Evolutionary conservation across 2,888 invertebrate genomes (phyloP).

Genomic region (Agapostemon virescens): DNA sequence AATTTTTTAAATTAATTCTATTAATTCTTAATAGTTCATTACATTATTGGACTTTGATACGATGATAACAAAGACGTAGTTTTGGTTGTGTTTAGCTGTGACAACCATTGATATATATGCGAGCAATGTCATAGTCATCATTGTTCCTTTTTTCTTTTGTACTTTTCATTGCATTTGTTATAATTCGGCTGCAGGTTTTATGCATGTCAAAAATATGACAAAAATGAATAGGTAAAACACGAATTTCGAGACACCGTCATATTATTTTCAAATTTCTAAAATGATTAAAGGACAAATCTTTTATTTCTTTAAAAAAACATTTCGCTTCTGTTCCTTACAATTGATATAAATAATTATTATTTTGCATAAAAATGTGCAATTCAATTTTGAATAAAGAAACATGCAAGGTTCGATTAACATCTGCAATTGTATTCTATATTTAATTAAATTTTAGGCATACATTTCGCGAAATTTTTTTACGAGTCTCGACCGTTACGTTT

Average conservation of each 20-base stretch:
- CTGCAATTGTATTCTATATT: slow-evolving; percentile 38
- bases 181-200: background rate
- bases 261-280: too few relatives aligned
- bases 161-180: slow-evolving; percentile 33
- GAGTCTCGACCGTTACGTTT: background rate
- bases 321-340: too few relatives aligned
- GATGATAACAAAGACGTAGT: background rate
- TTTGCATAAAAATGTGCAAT: too few relatives aligned
- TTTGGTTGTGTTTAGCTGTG: slow-evolving; percentile 17
- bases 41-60: background rate
- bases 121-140: slow-evolving; percentile 29
- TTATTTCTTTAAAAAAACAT: too few relatives aligned
- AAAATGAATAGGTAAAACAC: too few relatives aligned
- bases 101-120: background rate
- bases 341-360: too few relatives aligned
- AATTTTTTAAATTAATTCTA: background rate
- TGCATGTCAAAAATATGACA: too few relatives aligned
- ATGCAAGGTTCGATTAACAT: slow-evolving; percentile 44
- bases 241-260: too few relatives aligned
- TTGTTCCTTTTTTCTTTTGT: background rate
- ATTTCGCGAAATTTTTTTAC: background rate
- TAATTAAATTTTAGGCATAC: background rate
- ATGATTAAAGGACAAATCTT: too few relatives aligned
- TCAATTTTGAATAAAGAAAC: slow-evolving; percentile 18
- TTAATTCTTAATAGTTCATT: background rate